phyloP scores from a whole-genome alignment of 2,888 invertebrate genomes.

The Apodemia mormo region DNA sequence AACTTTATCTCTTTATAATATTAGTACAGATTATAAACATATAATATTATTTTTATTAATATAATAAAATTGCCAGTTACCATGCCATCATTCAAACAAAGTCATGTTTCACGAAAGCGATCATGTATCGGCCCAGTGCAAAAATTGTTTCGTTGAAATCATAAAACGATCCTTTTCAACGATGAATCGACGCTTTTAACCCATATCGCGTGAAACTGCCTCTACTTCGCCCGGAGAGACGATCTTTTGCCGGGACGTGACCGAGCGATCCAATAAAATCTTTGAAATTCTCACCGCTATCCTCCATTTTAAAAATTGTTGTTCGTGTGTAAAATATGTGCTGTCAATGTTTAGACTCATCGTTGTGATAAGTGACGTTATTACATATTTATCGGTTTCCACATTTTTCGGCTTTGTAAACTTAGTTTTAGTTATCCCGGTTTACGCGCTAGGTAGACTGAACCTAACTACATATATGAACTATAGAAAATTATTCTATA shows the following conservation, averaged over 20 bases:
- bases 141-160: conserved; percentile 58
- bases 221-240: conserved; percentile 55
- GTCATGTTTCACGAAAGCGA: not conserved
- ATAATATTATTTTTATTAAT: too few species aligned
- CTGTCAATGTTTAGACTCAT: conserved; percentile 1
- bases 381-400: not conserved
- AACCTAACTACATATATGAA: too few species aligned
- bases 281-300: conserved; percentile 52
- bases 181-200: conserved; percentile 63
- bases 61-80: not conserved
- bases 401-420: not conserved
- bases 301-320: conserved; percentile 53
- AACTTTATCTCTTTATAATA: too few species aligned
- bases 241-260: conserved; percentile 70
- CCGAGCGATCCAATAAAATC: conserved; percentile 71
- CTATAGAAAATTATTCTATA: too few species aligned
- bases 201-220: conserved; percentile 62
- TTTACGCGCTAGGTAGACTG: too few species aligned
- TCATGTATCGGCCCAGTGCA: conserved; percentile 41
- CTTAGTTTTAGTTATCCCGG: not conserved
- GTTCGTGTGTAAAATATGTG: not conserved
- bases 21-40: too few species aligned
- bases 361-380: not conserved
- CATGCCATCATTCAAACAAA: not conserved
- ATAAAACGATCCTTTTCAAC: conserved; percentile 65